Evolutionary conservation across 2,797 vertebrate species (phyloP).

Genomic region (Rhyacichthys aspro): DNA sequence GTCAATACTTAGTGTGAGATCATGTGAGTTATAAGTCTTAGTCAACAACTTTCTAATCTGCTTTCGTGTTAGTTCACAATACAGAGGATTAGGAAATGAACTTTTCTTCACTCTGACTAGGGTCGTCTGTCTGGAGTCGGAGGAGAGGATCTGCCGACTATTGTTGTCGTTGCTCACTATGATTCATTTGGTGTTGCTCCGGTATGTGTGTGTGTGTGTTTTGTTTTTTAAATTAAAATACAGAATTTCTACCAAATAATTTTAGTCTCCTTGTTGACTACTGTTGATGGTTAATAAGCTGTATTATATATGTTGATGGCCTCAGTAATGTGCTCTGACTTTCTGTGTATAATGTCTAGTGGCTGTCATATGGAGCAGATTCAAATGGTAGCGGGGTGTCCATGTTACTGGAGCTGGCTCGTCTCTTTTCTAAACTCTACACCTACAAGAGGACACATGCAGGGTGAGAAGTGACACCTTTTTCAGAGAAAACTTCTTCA

Average conservation of each 20-base stretch:
- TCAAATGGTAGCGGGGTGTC: constrained; percentile 95
- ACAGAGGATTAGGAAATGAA: too few species aligned
- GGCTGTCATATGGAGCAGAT: constrained; percentile 95
- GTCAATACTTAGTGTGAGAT: too few species aligned
- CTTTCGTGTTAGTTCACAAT: too few species aligned
- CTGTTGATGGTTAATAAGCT: too few species aligned
- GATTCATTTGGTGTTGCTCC: constrained; percentile 97
- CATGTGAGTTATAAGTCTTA: too few species aligned
- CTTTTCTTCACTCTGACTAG: constrained; percentile 44
- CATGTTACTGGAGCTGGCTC: constrained; percentile 91
- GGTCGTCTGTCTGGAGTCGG: constrained; percentile 92
- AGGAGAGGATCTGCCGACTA: constrained; percentile 95
- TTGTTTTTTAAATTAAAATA: not conserved
- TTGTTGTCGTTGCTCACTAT: constrained; percentile 95
- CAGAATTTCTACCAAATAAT: too few species aligned
- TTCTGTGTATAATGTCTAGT: constrained; percentile 73
- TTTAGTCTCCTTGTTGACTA: too few species aligned
- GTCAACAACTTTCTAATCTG: too few species aligned
- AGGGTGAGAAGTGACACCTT: constrained; percentile 79
- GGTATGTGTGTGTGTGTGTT: constrained; percentile 65
- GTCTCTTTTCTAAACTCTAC: constrained; percentile 96
- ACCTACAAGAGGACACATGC: constrained; percentile 97
- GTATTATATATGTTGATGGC: too few species aligned
- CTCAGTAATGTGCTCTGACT: not conserved
- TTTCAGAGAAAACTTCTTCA: too few species aligned